Evolutionary conservation across 1,140 invertebrate genomes (phyloP).

Genomic region (Zelostemma sp.): DNA sequence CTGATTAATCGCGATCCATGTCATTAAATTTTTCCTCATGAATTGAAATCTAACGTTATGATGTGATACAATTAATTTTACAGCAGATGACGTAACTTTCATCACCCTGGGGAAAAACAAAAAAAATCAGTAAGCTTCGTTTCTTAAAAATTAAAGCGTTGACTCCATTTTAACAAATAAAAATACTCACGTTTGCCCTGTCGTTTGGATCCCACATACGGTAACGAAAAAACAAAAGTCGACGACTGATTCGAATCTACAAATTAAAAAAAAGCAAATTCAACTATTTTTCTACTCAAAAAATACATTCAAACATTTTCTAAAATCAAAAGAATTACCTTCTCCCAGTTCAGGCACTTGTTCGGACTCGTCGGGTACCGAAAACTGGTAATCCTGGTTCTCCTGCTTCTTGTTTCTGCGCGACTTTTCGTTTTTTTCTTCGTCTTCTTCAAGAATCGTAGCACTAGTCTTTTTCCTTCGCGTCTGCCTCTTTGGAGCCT

Average conservation of each 20-base stretch:
- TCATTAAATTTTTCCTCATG: no score
- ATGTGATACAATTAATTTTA: no score
- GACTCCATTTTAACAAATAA: no score
- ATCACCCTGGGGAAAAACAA: no score
- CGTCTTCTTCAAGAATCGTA: conserved; percentile 28
- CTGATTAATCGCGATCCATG: no score
- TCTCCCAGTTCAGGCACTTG: neutral
- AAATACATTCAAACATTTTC: no score
- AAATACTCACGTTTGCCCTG: no score
- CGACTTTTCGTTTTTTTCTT: conserved; percentile 39
- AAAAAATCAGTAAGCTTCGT: no score
- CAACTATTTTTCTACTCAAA: conserved; percentile 7
- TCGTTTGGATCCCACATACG: conserved; percentile 47
- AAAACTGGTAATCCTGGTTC: neutral
- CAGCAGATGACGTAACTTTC: no score
- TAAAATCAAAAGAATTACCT: neutral
- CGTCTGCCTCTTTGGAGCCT: neutral
- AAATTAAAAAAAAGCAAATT: conserved; percentile 23
- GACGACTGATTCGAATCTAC: conserved; percentile 47
- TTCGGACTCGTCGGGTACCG: neutral
- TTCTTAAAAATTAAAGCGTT: no score
- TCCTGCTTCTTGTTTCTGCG: conserved; percentile 21
- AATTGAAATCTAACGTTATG: no score
- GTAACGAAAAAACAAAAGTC: conserved; percentile 56
- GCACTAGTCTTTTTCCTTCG: conserved; percentile 38